These are phyloP conservation scores for Parotocinclus haroldoi DNA, from an alignment of 2,797 vertebrate genomes.

Conservation along the genomic window DNA sequence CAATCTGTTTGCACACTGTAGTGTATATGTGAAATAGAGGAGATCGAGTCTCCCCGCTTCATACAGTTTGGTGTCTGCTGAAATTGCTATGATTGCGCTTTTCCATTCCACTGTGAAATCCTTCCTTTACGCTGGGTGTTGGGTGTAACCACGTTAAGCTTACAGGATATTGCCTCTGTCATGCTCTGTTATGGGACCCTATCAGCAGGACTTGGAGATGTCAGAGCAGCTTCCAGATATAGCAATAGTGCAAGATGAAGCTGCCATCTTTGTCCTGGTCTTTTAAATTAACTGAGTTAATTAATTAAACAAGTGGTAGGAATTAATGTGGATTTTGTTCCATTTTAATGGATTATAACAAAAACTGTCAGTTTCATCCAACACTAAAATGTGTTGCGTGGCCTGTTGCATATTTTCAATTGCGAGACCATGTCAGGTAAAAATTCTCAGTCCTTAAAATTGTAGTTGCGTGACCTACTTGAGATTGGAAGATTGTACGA, in stretches of 20 bases:
- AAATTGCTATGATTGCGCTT: slow-evolving; percentile 56
- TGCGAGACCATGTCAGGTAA: no score
- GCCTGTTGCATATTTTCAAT: no score
- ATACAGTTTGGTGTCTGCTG: slow-evolving; percentile 29
- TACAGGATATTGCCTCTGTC: slow-evolving; percentile 49
- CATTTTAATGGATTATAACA: no score
- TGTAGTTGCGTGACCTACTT: no score
- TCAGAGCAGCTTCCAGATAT: not conserved
- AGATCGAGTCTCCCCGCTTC: not conserved
- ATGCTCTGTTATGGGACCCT: slow-evolving; percentile 27
- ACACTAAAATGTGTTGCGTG: no score
- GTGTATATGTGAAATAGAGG: slow-evolving; percentile 4
- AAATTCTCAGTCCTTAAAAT: no score
- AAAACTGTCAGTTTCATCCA: no score
- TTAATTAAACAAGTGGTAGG: no score
- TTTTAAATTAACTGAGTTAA: no score
- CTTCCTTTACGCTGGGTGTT: slow-evolving; percentile 35
- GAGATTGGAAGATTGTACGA: no score
- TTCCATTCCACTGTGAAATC: slow-evolving; percentile 56
- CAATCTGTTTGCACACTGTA: slow-evolving; percentile 19
- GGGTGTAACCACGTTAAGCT: slow-evolving; percentile 40
- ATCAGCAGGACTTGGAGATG: slow-evolving; percentile 24
- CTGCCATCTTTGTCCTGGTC: no score
- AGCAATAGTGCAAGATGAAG: not conserved
- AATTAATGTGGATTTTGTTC: no score